Base-by-base conservation (phyloP, 2,113 vertebrate species). In the Connochaetes taurinus region DNA sequence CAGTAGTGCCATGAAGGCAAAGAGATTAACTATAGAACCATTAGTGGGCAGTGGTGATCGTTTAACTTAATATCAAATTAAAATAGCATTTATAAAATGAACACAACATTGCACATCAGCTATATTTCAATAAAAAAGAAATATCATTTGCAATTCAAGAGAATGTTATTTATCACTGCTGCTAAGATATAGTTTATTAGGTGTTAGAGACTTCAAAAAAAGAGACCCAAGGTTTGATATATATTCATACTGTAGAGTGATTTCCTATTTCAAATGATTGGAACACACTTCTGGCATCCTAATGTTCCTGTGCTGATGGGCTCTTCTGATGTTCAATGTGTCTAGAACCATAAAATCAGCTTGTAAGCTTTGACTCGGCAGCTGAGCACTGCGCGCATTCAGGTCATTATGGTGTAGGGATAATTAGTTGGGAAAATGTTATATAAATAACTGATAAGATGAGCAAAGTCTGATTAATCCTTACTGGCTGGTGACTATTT, bases 291-390 rank as follows among this genome's bases (percentile, higher is more conserved):
- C 82, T 95, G 57, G 91, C 47, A 96, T 92, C 86, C 78, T 91
- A 96, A 94, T 55, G n/a, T 83, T 47, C 21, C 82, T 83, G 25
- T 83, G 52, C 90, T 95, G 88, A 91, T 95, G 91, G 95, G 62
- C n/a, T 97, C n/a, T 96, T 98, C 93, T 97, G 94, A 97, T 95
- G 82, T 93, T 98, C 98, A 94, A 14, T 92, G 96, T 97, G 97
- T 97, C 92, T 95, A 85, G 83, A 94, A 92, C 95, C 97, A 95
- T 98, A 97, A 95, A 97, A 97, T 85, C 95, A 87, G 91, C 92
- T 83, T 91, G 88, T 91, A 93, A 97, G 78, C 88, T 76, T 95
- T 95, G 94, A 58, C 53, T 97, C 25, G 0, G 97, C 71, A 90
- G 93, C 96, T 95, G 93, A 97, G 86, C 93, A 67, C 89, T 33